Base-by-base conservation (phyloP, 2,113 vertebrate species). In the Gymnogyps californianus region DNA sequence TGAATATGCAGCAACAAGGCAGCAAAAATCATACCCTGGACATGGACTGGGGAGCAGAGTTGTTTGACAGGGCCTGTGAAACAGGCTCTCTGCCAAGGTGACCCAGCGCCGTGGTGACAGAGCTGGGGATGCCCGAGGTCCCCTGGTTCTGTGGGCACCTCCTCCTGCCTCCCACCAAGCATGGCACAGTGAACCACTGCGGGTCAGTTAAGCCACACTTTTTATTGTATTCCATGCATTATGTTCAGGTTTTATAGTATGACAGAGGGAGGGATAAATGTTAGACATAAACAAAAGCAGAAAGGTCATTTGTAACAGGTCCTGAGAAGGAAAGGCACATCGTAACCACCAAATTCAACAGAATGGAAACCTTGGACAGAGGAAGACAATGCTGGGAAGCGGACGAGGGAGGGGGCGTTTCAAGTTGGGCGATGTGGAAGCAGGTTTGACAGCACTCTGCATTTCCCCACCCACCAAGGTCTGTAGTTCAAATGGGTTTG, bases 291-390 rank as follows among this genome's bases (percentile, higher is more conserved):
- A 97, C 52, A 79, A 94, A 82, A 97, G 94, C 92, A 85, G 80
- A 97, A 95, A 94, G 88, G 87, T 96, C 13, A 4, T 96, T 95
- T 96, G 95, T 95, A 95, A 97, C 93, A 96, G 92, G 97, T 97
- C 97, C 97, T 97, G 97, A 97, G 97, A 96, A 96, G 97, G 97
- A 97, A 98, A 98, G 97, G 97, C 97, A 98, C 97, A 91, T 98
- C 2, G 80, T 96, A 96, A 97, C 94, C 96, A 97, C 96, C 2
- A 12, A 96, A 93, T 94, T 92, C 83, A 97, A 94, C 85, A 92
- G 91, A 93, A 95, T 8, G 3, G 81, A 95, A 90, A 95, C 81
- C 88, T 96, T 36, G 79, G 79, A 77, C 46, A 84, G 92, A 96
- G 92, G 91, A 96, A 96, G 92, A 95, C 91, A 77, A 88, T 0